Evolutionary conservation across 2,797 vertebrate genomes (phyloP), one percentile per base, ranked within the genome.

Genomic region (Cuculus canorus): DNA sequence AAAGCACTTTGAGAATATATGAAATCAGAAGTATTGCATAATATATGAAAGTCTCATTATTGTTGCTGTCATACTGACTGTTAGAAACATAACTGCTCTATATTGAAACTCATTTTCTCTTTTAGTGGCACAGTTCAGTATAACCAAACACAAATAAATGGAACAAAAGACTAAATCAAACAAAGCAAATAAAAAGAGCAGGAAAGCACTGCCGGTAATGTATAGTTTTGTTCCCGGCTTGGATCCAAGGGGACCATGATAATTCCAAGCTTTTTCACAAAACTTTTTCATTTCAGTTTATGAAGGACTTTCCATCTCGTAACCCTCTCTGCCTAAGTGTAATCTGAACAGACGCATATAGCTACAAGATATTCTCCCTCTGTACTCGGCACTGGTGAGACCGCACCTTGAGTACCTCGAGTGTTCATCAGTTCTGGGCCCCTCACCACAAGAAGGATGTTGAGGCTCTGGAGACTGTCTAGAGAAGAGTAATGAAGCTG

Each of bases 121-220:
- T 43, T 52, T 23, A 87, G 48, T 73, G 33, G 35, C 27, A 73
- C 16, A 59, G 25, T 56, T 92, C 80, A 72, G 33, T 45, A 43
- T 43, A 87, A 82, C 24, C 21, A 85, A 92, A 93, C 53, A 41
- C 30, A 88, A 95, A 82, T 37, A 70, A 78, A 71, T 13, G 33
- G 59, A 70, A 65, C 22, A 86, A 91, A 87, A 65, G 10, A 45
- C 11, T 41, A 47, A 32, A 86, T 48, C 13, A 88, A 88, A 81
- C 28, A 54, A 87, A 78, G 11, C 23, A 72, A 88, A 43, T 32
- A 48, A 78, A 80, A 87, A 71, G 22, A 43, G 23, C 17, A 85
- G 30, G 52, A 72, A 4, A 72, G 10, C 17, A 4, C 17, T 24
- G 32, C 0, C 1, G 50, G 25, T 39, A 23, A 56, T 3, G 1